These are phyloP conservation scores for Engystomops pustulosus DNA, from an alignment of 2,113 vertebrate species.

Conservation along the genomic window DNA sequence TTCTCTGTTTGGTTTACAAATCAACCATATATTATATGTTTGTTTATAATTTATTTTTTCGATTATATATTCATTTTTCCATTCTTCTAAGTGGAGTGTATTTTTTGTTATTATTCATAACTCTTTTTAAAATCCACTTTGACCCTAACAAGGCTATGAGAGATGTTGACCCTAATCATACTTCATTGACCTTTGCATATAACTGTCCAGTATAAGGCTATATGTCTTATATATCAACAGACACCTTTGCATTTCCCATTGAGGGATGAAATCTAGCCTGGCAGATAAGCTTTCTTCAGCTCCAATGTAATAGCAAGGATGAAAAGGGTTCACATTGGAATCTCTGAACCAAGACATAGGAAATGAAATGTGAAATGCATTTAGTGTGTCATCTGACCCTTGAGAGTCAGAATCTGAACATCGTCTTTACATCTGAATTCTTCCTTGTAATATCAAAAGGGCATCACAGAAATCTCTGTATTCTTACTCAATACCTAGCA, in stretches of 20 bases:
- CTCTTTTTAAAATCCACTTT: constrained; percentile 24
- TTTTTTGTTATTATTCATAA: neutral
- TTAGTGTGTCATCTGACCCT: constrained; percentile 61
- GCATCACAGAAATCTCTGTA: neutral
- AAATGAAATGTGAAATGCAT: constrained; percentile 62
- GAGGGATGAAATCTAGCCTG: constrained; percentile 24
- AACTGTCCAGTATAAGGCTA: neutral
- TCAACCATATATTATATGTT: too few species aligned
- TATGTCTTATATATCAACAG: constrained; percentile 7
- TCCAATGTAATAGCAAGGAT: constrained; percentile 27
- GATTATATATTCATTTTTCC: neutral
- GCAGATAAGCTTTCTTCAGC: neutral
- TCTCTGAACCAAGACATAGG: constrained; percentile 59
- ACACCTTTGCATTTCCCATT: constrained; percentile 29
- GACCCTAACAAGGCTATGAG: neutral
- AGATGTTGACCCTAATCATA: constrained; percentile 5
- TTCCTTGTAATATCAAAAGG: constrained; percentile 40
- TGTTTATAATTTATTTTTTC: neutral
- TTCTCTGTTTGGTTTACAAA: too few species aligned
- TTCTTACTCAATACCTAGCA: constrained; percentile 1
- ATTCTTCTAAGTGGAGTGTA: neutral
- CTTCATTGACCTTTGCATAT: constrained; percentile 17
- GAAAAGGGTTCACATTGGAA: constrained; percentile 44
- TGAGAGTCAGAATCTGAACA: constrained; percentile 57
- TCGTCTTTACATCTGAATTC: constrained; percentile 47